Base-by-base conservation (phyloP, 2,888 invertebrate species). In the Nebria brevicollis region DNA sequence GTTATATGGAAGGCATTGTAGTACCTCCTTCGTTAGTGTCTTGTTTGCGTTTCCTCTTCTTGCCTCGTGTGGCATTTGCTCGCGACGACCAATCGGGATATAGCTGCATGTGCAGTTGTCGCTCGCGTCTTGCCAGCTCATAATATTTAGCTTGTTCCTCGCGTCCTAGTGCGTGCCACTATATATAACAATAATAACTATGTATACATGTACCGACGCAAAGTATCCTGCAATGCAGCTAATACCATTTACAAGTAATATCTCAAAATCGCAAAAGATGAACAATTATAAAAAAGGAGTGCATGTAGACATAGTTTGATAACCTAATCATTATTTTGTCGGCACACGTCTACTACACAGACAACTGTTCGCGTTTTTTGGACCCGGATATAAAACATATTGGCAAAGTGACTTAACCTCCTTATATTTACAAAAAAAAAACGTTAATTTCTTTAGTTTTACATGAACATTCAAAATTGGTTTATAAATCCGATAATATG, bases 141-240 rank as follows among this genome's bases (percentile, higher is more conserved):
- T 98, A 98, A 95, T 99, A 98, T 93, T 98, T 98, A 92, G 97
- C 96, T 93, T 99, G 98, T 93, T 99, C 98, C 92, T 97, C 97
- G 92, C 98, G 95, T 91, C 97, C 97, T 93, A 99, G 94, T 91
- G 98, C 97, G 94, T 99, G 99, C 99, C 99, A 99, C 98, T 98
- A 92, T 86, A 89, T 87, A 89, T 87, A 91, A 90, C 88, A 88
- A 80, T 68, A 70, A 80, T 74, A 75, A 80, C 65, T 76, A 25
- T 76, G 76, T 76, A 66, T 75, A 75, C 75, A 79, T 77, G 77
- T 77, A 77, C 77, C 77, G 91, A 90, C 90, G 90, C 90, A 90
- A 88, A 89, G 90, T 88, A 87, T 89, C 88, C 88, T 86, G 84
- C 83, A 85, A 54, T 8, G 8, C 54, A 54, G 54, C 54, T 54